Evolutionary conservation across 2,888 invertebrate genomes (phyloP).

Genomic region (Agriopis aurantiaria): DNA sequence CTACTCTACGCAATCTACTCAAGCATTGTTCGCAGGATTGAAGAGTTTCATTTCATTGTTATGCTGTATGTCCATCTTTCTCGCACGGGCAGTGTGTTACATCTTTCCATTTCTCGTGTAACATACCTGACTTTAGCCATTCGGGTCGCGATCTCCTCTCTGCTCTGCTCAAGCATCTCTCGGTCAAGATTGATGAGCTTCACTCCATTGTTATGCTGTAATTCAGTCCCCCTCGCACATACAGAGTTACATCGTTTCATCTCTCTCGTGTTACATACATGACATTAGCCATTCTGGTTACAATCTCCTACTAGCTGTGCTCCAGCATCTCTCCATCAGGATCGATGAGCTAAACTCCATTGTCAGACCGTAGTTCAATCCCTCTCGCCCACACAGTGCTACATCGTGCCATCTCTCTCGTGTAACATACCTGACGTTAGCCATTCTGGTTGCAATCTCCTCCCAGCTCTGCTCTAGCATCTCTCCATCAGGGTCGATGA

Average conservation of each 20-base stretch:
- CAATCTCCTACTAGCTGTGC: too few relatives aligned
- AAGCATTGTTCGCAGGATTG: not conserved
- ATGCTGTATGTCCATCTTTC: not conserved
- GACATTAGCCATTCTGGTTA: too few relatives aligned
- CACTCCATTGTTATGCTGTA: conserved; percentile 95
- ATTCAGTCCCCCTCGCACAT: too few relatives aligned
- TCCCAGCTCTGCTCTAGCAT: conserved; percentile 99
- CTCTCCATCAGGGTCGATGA: conserved; percentile 98
- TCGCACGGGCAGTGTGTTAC: not conserved
- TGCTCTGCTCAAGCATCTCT: conserved; percentile 97
- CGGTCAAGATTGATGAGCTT: conserved; percentile 98
- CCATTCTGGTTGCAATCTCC: conserved; percentile 93
- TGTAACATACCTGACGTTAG: conserved; percentile 90
- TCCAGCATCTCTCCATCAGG: too few relatives aligned
- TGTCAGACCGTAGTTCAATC: conserved; percentile 88
- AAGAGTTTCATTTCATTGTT: not conserved
- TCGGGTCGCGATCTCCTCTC: conserved; percentile 89
- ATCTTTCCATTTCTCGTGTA: not conserved
- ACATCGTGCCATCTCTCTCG: not conserved
- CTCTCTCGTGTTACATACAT: too few relatives aligned
- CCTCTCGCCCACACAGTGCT: not conserved
- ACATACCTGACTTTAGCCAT: not conserved
- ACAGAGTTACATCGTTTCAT: too few relatives aligned
- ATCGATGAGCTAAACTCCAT: conserved; percentile 87
- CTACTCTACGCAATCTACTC: too few relatives aligned